A percentile compares a stretch with the other conserved stretches of the same genome.
These are phyloP conservation scores for Ochotona princeps DNA, from an alignment of 2,113 vertebrate genomes.

Conservation along the genomic window DNA sequence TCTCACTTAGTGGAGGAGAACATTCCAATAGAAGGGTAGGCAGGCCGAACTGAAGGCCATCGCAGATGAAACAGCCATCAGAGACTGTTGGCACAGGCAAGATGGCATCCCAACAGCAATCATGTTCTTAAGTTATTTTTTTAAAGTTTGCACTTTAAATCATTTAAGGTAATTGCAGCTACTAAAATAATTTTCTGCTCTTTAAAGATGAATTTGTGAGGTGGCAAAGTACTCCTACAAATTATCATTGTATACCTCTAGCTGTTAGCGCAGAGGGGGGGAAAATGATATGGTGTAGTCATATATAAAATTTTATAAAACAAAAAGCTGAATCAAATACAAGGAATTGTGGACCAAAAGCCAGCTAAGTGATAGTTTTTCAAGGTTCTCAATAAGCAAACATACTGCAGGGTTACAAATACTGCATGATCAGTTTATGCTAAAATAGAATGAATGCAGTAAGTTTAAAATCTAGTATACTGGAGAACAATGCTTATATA, in stretches of 20 bases:
- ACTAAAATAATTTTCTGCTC: background rate
- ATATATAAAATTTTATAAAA: slow-evolving; percentile 32
- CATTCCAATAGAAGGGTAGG: background rate
- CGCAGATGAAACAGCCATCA: background rate
- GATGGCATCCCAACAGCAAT: background rate
- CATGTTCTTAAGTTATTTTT: background rate
- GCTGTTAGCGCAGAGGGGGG: background rate
- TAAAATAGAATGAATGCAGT: slow-evolving; percentile 29
- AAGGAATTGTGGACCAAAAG: slow-evolving; percentile 3
- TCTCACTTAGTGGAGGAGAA: slow-evolving; percentile 29
- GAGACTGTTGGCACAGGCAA: background rate
- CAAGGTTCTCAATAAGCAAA: slow-evolving; percentile 14
- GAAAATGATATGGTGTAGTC: slow-evolving; percentile 13
- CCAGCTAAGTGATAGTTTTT: background rate
- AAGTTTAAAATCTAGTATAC: slow-evolving; percentile 22
- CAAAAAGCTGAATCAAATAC: slow-evolving; percentile 42
- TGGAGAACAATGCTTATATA: background rate
- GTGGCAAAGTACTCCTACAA: background rate
- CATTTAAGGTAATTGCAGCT: slow-evolving; percentile 35
- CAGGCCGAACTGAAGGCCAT: background rate
- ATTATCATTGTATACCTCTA: background rate
- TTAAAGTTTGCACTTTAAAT: background rate
- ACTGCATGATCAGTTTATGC: background rate
- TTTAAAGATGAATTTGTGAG: background rate
- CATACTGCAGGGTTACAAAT: background rate